Base-by-base conservation (phyloP, 2,797 vertebrate species). In the Coreius guichenoti region DNA sequence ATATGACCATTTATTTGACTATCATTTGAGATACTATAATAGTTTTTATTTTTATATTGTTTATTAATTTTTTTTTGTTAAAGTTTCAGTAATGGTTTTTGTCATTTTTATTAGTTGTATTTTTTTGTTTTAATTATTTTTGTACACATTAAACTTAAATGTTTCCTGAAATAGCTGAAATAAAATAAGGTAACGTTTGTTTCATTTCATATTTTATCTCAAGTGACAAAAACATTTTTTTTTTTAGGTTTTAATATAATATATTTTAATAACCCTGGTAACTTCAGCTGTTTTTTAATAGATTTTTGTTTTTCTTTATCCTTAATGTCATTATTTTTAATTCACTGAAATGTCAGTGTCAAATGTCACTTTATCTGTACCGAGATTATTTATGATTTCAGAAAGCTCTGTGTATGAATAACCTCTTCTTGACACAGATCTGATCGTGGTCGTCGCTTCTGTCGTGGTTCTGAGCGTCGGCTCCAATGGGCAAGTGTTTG, bases 401-500 rank as follows among this genome's bases (percentile, higher is more conserved):
- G 3, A 21, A 21, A 54, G 51, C 1, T 49, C 9, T 13, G 47
- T 49, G 63, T 77, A 8, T 4, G 43, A 43, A 19, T 13, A 45
- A 3, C 2, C 9, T 47, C 2, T 45, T 67, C 19, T 26, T 43
- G 29, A 63, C 36, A 73, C 93, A 97, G 97, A 98, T 95, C 91
- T 98, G 80, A 97, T 98, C 58, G 96, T 98, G 76, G 97, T 98
- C 74, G 94, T 97, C 8, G 97, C 97, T 21, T 98, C 97, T 14
- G 93, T 97, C 86, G 96, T 98, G 88, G 97, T 97, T 67, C 95
- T 98, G 21, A 97, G 96, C 8, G 96, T 97, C 4, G 97, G 97
- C 68, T 98, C 97, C 75, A 98, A 97, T 8, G 97, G 97, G 13
- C 97, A 98, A 76, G 96, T 98, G 76, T 98, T 98, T 86, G 97